Conservation (phyloP, 2,888 invertebrate species). For the Metellina segmentata region DNA sequence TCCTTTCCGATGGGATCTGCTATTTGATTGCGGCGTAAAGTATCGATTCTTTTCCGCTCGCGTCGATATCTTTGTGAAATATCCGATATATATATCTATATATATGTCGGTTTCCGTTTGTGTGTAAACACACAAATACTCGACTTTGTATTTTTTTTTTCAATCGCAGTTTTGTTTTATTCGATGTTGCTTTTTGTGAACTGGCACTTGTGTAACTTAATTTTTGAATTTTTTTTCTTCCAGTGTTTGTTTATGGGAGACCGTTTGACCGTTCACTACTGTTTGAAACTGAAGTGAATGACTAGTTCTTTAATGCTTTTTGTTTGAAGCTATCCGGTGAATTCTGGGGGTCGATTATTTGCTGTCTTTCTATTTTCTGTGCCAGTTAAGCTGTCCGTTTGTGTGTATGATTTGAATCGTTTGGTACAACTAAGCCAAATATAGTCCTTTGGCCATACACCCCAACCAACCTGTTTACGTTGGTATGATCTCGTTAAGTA, state of each 20-base stretch:
- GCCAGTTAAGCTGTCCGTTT: too few species aligned
- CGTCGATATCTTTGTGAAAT: conserved; percentile 47
- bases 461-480: too few species aligned
- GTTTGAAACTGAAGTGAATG: too few species aligned
- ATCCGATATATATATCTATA: conserved; percentile 27
- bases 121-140: conserved; percentile 35
- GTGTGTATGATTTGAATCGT: too few species aligned
- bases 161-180: background rate
- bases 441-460: too few species aligned
- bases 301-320: too few species aligned
- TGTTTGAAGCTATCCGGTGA: too few species aligned
- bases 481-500: too few species aligned
- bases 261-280: background rate
- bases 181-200: background rate
- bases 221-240: background rate
- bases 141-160: conserved; percentile 6
- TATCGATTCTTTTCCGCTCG: conserved; percentile 46
- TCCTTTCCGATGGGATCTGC: conserved; percentile 37
- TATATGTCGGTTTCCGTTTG: background rate
- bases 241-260: background rate
- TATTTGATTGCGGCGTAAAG: conserved; percentile 66
- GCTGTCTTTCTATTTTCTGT: too few species aligned
- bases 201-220: background rate
- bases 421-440: too few species aligned
- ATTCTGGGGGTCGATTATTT: too few species aligned